phyloP scores from a whole-genome alignment of 2,888 invertebrate genomes.

The Iphiclides podalirius region DNA sequence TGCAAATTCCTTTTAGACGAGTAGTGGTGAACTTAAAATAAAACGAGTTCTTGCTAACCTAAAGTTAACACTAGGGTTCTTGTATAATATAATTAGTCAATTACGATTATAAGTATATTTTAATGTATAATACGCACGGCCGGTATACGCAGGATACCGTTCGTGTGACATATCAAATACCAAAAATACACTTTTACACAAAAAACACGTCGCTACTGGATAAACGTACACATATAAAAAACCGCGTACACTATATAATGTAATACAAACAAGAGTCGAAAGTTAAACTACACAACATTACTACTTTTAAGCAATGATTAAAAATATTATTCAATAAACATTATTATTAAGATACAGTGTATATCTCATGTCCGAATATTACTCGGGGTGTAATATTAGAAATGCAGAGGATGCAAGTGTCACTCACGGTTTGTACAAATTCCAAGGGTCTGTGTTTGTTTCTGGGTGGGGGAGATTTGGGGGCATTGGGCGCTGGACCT shows the following conservation, averaged over 20 bases:
- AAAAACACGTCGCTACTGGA: slow-evolving; percentile 73
- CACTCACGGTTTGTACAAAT: slow-evolving; percentile 13
- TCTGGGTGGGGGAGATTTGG: neutral
- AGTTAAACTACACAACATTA: slow-evolving; percentile 76
- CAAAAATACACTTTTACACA: slow-evolving; percentile 78
- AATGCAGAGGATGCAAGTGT: slow-evolving; percentile 47
- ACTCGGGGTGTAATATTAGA: slow-evolving; percentile 54
- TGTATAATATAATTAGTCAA: slow-evolving; percentile 81
- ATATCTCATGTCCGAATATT: slow-evolving; percentile 65
- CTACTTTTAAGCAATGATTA: slow-evolving; percentile 78
- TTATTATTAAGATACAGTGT: slow-evolving; percentile 64
- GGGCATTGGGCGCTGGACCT: slow-evolving; percentile 14
- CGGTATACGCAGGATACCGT: slow-evolving; percentile 33
- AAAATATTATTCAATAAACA: slow-evolving; percentile 71
- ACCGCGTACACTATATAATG: slow-evolving; percentile 77
- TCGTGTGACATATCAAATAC: slow-evolving; percentile 56
- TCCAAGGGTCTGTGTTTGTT: neutral
- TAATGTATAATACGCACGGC: slow-evolving; percentile 40
- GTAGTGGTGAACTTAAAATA: slow-evolving; percentile 64
- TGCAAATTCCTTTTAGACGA: slow-evolving; percentile 64
- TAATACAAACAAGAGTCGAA: slow-evolving; percentile 78
- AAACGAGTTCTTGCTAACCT: slow-evolving; percentile 60
- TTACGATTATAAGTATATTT: slow-evolving; percentile 78
- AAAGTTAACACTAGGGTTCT: slow-evolving; percentile 69
- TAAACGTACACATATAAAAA: slow-evolving; percentile 80